phyloP scores from a whole-genome alignment of 2,888 invertebrate species.

The Melieria omissa region DNA sequence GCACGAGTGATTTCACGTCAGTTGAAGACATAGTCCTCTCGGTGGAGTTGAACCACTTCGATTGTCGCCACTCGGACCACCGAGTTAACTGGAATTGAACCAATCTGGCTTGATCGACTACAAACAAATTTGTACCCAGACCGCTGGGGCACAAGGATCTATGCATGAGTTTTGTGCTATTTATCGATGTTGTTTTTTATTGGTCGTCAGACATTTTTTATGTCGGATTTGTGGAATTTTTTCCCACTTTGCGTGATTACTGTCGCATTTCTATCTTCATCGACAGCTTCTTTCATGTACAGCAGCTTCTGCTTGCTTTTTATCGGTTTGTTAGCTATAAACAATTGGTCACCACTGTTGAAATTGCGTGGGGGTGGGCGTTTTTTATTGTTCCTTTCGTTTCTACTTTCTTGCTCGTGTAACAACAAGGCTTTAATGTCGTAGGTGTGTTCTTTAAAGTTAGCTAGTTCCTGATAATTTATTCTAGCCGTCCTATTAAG shows the following conservation, averaged over 20 bases:
- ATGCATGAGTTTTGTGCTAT: too few species aligned
- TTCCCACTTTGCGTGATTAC: background rate
- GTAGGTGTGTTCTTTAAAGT: background rate
- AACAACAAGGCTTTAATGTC: background rate
- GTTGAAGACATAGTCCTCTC: background rate
- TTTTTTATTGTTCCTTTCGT: background rate
- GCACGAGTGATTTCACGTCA: constrained; percentile 12
- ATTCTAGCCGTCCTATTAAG: constrained; percentile 29
- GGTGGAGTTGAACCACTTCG: constrained; percentile 20
- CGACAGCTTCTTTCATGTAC: background rate
- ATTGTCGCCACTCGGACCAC: background rate
- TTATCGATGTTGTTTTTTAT: too few species aligned
- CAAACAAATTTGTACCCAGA: background rate
- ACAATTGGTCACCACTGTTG: background rate
- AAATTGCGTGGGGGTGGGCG: background rate
- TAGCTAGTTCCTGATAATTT: background rate
- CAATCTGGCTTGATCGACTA: background rate
- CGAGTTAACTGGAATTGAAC: background rate
- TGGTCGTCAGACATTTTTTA: too few species aligned
- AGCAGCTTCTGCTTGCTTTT: background rate
- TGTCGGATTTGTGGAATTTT: background rate
- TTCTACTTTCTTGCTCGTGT: too few species aligned
- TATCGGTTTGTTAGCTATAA: background rate
- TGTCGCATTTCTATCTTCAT: background rate
- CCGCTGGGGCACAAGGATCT: too few species aligned